Evolutionary conservation across 2,888 invertebrate genomes (phyloP), one percentile per base, ranked within the genome.

Genomic region (Tenthredo distinguenda): DNA sequence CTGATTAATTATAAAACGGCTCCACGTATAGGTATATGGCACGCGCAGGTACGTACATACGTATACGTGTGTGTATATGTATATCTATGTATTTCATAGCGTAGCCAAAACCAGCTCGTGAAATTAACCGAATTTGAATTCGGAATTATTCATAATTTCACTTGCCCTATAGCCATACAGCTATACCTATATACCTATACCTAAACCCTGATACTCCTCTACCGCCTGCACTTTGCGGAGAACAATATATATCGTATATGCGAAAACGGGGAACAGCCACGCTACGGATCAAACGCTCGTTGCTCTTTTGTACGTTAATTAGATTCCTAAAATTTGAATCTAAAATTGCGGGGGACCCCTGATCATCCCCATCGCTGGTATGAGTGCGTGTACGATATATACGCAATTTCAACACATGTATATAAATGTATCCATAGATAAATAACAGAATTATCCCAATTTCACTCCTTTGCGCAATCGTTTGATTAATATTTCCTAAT

Each of bases 311-410:
- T 88, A 89, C 87, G 89, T 90, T 92, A 92, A 92, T 92, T 92
- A 89, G 90, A 92, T 92, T 91, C 91, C 89, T 88, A 87, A 91
- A 92, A 92, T 92, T 92, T 92, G 91, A 92, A 92, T 92, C 90
- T 89, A 87, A 92, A 92, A 92, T 92, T 90, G 68, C 62, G 88
- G 88, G 87, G 86, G 87, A 37, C 18, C 81, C 26, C 40, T 34
- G 65, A 62, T 55, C 12, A 77, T 55, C 31, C 4, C 26, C 34
- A 18, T 12, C 6, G 12, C n/a, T 9, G 26, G n/a, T 15, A 50
- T 18, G 47, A 72, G 37, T 5, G n/a, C 18, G 37, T 26, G 3
- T 43, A 47, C 12, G 10, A 15, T 47, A 12, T 15, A 15, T n/a
- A n/a, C n/a, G n/a, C 7, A 55, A 55, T n/a, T 7, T 7, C 9